phyloP scores from a whole-genome alignment of 2,113 vertebrate species.

The Excalfactoria chinensis region DNA sequence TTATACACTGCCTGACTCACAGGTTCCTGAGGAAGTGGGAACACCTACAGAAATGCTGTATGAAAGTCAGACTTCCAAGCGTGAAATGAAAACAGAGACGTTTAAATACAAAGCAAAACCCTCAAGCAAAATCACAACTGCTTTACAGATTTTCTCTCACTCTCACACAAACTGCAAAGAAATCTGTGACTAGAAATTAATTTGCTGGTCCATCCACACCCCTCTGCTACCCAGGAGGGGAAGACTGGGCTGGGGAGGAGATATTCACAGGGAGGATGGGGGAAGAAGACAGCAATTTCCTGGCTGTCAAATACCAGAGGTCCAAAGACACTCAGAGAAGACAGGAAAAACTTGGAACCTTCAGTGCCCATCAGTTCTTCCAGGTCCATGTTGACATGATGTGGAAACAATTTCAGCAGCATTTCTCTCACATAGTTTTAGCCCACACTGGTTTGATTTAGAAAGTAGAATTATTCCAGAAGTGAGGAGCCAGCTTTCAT shows the following conservation, averaged over 20 bases:
- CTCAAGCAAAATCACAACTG: not conserved
- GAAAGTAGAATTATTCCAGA: not conserved
- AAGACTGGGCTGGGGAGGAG: fast-evolving
- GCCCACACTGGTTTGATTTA: not conserved
- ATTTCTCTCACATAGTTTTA: not conserved
- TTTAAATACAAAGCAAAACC: not conserved
- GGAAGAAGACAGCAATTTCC: not conserved
- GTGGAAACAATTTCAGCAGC: not conserved
- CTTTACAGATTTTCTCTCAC: not conserved
- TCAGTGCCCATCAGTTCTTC: not conserved
- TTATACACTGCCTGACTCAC: constrained; percentile 39
- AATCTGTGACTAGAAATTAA: not conserved
- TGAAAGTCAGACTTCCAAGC: not conserved
- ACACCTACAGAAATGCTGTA: constrained; percentile 37
- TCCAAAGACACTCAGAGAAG: not conserved
- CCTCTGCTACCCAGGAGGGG: not conserved
- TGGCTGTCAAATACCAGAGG: not conserved
- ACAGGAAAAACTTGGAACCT: not conserved
- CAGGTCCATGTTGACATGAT: not conserved
- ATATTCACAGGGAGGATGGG: not conserved
- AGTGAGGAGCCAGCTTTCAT: not conserved
- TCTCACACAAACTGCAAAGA: not conserved
- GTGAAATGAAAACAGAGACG: not conserved
- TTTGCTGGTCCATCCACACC: not conserved
- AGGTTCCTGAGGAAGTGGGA: constrained; percentile 69